Percentiles rank a stretch among this genome's conserved stretches.
Evolutionary conservation across 2,113 vertebrate genomes (phyloP).

Genomic region (Dromas ardeola): DNA sequence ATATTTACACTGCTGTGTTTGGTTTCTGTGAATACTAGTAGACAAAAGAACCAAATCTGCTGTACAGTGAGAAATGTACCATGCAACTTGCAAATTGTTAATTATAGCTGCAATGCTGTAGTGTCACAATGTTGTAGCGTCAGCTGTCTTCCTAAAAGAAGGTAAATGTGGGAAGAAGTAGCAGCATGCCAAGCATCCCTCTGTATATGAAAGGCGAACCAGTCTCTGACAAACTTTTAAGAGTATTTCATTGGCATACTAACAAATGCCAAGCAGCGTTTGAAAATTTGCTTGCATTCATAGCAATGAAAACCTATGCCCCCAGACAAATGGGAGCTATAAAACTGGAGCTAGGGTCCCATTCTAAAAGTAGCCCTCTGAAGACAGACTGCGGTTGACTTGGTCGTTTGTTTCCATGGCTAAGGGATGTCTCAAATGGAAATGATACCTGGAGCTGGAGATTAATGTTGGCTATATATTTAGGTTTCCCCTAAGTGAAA

Average conservation of each 20-base stretch:
- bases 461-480: not conserved
- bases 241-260: not conserved
- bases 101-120: not conserved
- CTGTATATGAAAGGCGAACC: not conserved
- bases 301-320: conserved; percentile 9
- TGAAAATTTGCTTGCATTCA: conserved; percentile 39
- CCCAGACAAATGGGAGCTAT: not conserved
- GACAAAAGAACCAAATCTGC: not conserved
- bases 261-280: not conserved
- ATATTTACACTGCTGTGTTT: not conserved
- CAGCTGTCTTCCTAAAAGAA: conserved; percentile 35
- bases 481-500: not conserved
- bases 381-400: not conserved
- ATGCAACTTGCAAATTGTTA: not conserved
- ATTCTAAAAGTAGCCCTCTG: conserved; percentile 14
- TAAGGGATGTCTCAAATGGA: conserved; percentile 1
- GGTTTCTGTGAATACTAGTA: not conserved
- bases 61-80: not conserved
- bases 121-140: not conserved
- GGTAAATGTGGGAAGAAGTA: conserved; percentile 26
- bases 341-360: not conserved
- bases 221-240: not conserved
- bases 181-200: not conserved
- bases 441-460: not conserved
- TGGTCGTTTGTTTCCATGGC: not conserved